Base-by-base conservation (phyloP, 2,888 invertebrate genomes). In the Chrysodeixis includens region DNA sequence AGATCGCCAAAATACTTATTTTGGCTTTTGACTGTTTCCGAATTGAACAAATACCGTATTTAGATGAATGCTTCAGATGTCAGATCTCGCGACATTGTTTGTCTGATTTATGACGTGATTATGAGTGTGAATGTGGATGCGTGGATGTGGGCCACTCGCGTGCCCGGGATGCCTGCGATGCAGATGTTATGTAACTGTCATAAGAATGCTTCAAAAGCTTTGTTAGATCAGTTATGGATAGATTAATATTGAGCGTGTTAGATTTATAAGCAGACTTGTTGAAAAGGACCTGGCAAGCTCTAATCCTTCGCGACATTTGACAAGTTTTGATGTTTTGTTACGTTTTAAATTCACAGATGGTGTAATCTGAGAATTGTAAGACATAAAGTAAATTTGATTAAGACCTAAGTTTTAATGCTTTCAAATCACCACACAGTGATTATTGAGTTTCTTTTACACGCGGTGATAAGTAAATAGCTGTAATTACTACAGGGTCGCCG, bases 11-110 rank as follows among this genome's bases (percentile, higher is more conserved):
- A 81, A 77, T 74, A 77, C 75, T 59, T 40, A 40, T 40, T 40
- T 40, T 40, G 40, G 40, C 40, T 40, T 69, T 69, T 54, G 66
- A 51, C 57, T 58, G 62, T 78, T 71, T 69, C 66, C 62, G 66
- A 74, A 62, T 77, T 68, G 68, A 74, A 73, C 71, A 67, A 74
- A 66, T 78, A 62, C 78, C 67, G 75, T 75, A 70, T 79, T 73
- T 71, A 75, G 75, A 71, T 74, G 74, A 73, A 71, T 70, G 69
- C 73, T 68, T 75, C 58, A 73, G 71, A 78, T 78, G 66, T 75
- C 58, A 73, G 71, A 78, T 74, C 71, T 68, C 35, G 62, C 75
- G 62, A 67, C 46, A 71, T 56, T 53, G 74, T 74, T 64, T 46
- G 9, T 16, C 18, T 55, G 49, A 73, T 76, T 71, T 62, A 66